Evolutionary conservation across 2,113 vertebrate genomes (phyloP).

Genomic region (Cnemophilus loriae): DNA sequence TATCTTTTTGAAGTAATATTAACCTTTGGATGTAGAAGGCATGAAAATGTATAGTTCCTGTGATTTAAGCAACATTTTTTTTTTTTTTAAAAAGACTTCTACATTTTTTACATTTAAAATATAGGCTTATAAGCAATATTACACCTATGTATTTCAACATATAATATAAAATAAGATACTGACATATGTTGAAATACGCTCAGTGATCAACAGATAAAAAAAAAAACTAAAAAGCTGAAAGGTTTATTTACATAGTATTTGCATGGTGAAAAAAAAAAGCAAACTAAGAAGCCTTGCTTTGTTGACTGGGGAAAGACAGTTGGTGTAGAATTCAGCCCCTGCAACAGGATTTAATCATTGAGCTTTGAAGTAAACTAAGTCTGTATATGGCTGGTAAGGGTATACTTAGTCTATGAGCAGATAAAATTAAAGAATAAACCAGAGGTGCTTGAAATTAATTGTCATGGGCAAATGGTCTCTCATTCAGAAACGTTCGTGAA

Average conservation of each 20-base stretch:
- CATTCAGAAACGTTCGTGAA: background rate
- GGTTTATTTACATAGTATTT: background rate
- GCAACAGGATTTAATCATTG: background rate
- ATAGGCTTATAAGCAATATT: background rate
- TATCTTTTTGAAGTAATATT: background rate
- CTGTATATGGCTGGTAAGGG: background rate
- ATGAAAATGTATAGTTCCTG: background rate
- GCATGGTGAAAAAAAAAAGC: fast-evolving
- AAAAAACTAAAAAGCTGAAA: background rate
- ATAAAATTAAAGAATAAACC: background rate
- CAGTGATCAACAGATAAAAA: background rate
- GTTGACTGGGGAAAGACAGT: background rate
- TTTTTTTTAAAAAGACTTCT: background rate
- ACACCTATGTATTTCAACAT: background rate
- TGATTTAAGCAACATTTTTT: background rate
- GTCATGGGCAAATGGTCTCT: background rate
- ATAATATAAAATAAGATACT: background rate
- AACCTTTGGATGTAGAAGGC: background rate
- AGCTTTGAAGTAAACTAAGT: background rate
- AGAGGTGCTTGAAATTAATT: background rate
- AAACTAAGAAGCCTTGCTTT: background rate
- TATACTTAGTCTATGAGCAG: background rate
- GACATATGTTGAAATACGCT: background rate
- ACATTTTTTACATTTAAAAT: background rate
- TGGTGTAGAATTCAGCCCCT: background rate